Evolutionary conservation across 2,113 vertebrate species (phyloP).

Genomic region (Eurypyga helias): DNA sequence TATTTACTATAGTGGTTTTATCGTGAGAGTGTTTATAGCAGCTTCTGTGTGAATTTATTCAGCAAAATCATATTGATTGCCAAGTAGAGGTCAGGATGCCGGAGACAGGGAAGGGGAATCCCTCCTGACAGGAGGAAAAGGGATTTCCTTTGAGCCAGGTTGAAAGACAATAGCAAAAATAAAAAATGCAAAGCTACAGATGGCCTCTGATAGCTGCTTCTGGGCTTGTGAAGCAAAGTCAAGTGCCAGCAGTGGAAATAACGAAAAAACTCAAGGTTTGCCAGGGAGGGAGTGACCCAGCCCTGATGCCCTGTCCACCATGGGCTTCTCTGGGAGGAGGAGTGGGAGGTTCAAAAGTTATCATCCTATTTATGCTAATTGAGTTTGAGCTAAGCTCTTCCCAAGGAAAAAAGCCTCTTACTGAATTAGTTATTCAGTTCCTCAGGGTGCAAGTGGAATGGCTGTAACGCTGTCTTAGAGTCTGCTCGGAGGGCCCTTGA

Average conservation of each 20-base stretch:
- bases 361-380: constrained; percentile 72
- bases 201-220: not conserved
- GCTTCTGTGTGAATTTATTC: not conserved
- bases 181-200: not conserved
- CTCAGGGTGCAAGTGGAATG: constrained; percentile 21
- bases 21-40: not conserved
- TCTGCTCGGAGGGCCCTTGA: not conserved
- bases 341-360: constrained; percentile 62
- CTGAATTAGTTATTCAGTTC: constrained; percentile 69
- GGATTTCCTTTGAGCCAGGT: not conserved
- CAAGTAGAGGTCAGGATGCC: not conserved
- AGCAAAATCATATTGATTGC: accelerated
- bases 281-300: not conserved
- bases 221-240: not conserved
- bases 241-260: not conserved
- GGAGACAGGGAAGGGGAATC: not conserved
- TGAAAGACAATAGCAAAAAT: not conserved
- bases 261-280: not conserved
- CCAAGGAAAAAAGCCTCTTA: constrained; percentile 69
- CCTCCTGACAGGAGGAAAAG: not conserved
- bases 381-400: constrained; percentile 80
- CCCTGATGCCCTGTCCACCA: not conserved
- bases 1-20: not conserved
- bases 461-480: not conserved
- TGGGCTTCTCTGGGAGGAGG: not conserved